Evolutionary conservation across 2,888 invertebrate genomes (phyloP).

Genomic region (Dusona sp.): DNA sequence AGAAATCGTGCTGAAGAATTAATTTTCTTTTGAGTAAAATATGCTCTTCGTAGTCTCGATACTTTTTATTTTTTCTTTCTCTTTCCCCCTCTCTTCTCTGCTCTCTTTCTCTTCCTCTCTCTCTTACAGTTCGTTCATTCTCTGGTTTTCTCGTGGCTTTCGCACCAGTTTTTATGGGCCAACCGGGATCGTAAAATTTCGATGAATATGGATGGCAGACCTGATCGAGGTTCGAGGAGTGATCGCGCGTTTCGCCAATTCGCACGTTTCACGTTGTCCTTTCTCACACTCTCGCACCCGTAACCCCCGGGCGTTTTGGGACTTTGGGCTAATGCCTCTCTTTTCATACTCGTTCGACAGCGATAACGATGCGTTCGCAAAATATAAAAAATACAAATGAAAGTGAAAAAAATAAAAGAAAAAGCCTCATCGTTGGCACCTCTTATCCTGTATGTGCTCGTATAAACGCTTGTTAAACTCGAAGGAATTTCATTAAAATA

Average conservation of each 20-base stretch:
- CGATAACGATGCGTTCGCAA: conserved; percentile 53
- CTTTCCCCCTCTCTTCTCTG: not conserved
- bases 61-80: conserved; percentile 6
- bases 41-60: conserved; percentile 47
- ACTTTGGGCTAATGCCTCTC: conserved; percentile 43
- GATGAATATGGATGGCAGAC: conserved; percentile 70
- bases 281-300: conserved; percentile 44
- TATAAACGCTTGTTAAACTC: conserved; percentile 54
- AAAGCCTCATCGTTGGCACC: conserved; percentile 13
- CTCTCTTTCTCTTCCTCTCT: conserved; percentile 1
- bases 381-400: conserved; percentile 21
- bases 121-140: conserved; percentile 20
- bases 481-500: conserved; percentile 28
- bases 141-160: conserved; percentile 46
- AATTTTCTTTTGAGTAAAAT: conserved; percentile 66
- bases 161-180: conserved; percentile 67
- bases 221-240: conserved; percentile 36
- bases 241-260: conserved; percentile 61
- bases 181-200: conserved; percentile 68
- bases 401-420: conserved; percentile 1
- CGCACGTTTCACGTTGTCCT: conserved; percentile 55
- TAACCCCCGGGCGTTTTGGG: conserved; percentile 31
- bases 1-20: conserved; percentile 69
- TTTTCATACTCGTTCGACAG: conserved; percentile 33
- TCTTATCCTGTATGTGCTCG: conserved; percentile 34